Conservation (phyloP, 2,888 invertebrate species). For the Busseola fusca region DNA sequence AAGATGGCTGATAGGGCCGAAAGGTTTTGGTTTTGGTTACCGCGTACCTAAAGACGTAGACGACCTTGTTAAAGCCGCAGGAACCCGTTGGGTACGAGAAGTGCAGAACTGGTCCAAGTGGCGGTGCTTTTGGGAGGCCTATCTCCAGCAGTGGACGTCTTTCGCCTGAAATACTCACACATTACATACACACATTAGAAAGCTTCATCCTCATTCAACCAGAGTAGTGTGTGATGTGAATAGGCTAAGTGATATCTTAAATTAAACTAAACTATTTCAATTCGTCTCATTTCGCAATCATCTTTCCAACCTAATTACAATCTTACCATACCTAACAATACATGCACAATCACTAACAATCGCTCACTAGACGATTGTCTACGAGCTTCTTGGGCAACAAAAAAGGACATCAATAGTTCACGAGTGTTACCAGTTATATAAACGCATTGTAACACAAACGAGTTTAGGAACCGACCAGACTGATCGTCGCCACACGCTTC, state of each 20-base stretch:
- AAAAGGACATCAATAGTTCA: constrained; percentile 70
- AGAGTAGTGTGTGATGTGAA: no score
- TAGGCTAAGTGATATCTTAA: neutral
- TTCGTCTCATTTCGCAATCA: constrained; percentile 1
- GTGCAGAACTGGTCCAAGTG: no score
- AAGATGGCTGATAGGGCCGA: no score
- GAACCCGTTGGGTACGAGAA: no score
- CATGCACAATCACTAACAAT: constrained; percentile 37
- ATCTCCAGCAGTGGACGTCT: no score
- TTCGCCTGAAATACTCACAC: no score
- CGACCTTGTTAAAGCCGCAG: no score
- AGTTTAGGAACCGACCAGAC: constrained; percentile 60
- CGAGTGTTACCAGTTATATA: constrained; percentile 65
- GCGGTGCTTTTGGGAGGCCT: no score
- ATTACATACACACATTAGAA: no score
- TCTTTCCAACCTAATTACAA: constrained; percentile 15
- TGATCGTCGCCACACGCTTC: constrained; percentile 54
- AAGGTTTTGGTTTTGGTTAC: no score
- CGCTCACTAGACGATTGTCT: constrained; percentile 40
- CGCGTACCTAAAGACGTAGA: no score
- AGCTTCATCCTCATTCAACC: neutral
- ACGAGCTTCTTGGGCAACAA: constrained; percentile 47
- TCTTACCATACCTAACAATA: constrained; percentile 11
- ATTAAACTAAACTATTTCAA: neutral
- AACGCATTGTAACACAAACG: constrained; percentile 57